Conservation (phyloP, 1,140 invertebrate genomes). For the Spodoptera frugiperda region DNA sequence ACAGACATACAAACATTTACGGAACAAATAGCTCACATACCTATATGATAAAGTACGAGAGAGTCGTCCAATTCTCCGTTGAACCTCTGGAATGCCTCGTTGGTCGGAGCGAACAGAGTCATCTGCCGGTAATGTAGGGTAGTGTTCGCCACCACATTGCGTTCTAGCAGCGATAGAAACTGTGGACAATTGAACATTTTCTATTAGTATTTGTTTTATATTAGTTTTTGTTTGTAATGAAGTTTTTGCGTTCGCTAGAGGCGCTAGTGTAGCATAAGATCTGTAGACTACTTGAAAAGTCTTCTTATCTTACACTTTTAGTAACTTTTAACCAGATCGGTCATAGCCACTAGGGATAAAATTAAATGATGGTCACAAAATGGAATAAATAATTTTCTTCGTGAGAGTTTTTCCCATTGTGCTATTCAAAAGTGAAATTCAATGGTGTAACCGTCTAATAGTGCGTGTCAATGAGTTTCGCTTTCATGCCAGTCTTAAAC, state of each 20-base stretch:
- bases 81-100: constrained; percentile 91
- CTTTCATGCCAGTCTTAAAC: too few relatives aligned
- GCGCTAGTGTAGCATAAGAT: not conserved
- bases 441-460: too few relatives aligned
- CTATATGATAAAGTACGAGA: constrained; percentile 92
- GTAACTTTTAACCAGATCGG: too few relatives aligned
- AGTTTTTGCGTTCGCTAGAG: not conserved
- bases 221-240: not conserved
- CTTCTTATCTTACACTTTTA: too few relatives aligned
- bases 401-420: too few relatives aligned
- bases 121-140: constrained; percentile 89
- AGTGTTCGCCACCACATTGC: constrained; percentile 89
- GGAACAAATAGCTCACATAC: constrained; percentile 87
- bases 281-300: too few relatives aligned
- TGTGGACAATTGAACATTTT: constrained; percentile 75
- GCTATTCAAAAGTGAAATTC: too few relatives aligned
- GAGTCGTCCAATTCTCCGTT: constrained; percentile 86
- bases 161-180: constrained; percentile 90
- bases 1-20: constrained; percentile 9
- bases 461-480: too few relatives aligned
- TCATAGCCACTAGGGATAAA: too few relatives aligned
- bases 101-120: constrained; percentile 93
- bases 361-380: too few relatives aligned
- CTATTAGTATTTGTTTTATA: not conserved
- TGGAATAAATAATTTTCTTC: too few relatives aligned